Base-by-base conservation (phyloP, 2,113 vertebrate genomes). In the Progne subis region DNA sequence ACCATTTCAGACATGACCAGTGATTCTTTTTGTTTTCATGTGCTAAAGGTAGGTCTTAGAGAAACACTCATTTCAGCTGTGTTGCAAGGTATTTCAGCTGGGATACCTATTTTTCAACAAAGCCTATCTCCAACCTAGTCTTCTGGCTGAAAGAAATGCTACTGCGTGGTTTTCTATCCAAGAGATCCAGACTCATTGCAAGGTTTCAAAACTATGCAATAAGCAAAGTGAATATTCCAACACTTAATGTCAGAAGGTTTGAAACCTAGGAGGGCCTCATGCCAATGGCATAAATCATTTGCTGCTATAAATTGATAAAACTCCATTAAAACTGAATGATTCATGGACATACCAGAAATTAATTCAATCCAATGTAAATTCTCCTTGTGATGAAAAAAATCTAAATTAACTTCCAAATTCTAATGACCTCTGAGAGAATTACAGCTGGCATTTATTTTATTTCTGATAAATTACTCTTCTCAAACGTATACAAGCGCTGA, bases 1-100 rank as follows among this genome's bases (percentile, higher is more conserved):
- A 2, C 18, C 26, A 1, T 77, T 46, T 55, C 28, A 47, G 29
- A 34, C 14, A 1, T 8, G 19, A n/a, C 14, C 31, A 1, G 13
- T 43, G n/a, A 23, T 64, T 57, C 37, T 49, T 18, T 34, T 83
- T 12, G 8, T 5, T 21, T 39, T 34, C 44, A 0, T 25, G 25
- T 37, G 25, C n/a, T 56, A 0, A 60, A 68, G 21, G 31, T 46
- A n/a, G 7, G 28, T 37, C 49, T 85, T 31, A 3, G 49, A 64
- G 53, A 46, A 91, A n/a, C 19, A 19, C 11, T 60, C 3, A 3
- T 31, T 63, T 44, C 57, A 75, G 57, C 49, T 82, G 14, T 11
- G 43, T 32, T 11, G 21, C 14, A 72, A 43, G 19, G 11, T 43
- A 83, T 59, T 68, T 28, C 43, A 67, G 12, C 50, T 78, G 18